Base-by-base conservation (phyloP, 2,113 vertebrate genomes). In the Osmerus mordax region DNA sequence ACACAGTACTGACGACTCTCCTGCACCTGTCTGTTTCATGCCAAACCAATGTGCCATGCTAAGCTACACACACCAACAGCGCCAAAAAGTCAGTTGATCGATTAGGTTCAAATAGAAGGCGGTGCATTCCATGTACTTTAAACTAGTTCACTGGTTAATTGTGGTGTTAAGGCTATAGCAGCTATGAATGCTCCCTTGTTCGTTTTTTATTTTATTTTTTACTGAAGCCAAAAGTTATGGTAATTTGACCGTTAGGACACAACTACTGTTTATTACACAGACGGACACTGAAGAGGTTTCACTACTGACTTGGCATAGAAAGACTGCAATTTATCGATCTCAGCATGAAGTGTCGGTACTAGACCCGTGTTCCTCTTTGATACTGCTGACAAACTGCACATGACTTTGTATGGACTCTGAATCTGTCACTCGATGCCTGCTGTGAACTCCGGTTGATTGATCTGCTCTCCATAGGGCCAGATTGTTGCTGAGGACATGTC, bases 281-380 rank as follows among this genome's bases (percentile, higher is more conserved):
- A 53, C 72, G 25, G 64, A 77, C 70, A 82, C 69, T 78, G 79
- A 70, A 80, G 65, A 64, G 71, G 23, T 69, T 25, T 14, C n/a
- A 21, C 73, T 78, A 78, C 62, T 79, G 78, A 74, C 19, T 9
- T 41, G 36, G 55, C 4, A 65, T 54, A 51, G 18, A 59, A 16
- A 14, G 2, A 29, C 11, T 23, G 28, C 12, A 64, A 52, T 21
- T 54, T 23, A 29, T 23, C 1, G 58, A 47, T 41, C 13, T 29
- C 5, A 36, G 32, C 32, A 36, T 7, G 4, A 36, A 36, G 32
- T 36, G 32, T 36, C 0, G 32, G 32, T 6, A 36, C 32, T 36
- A 36, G 54, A 56, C 23, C 65, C 32, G 4, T n/a, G 28, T 28
- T 15, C 11, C 15, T 65, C 25, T 32, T 5, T 11, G 47, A 47